Base-by-base conservation (phyloP, 2,888 invertebrate genomes). In the Chymomyza caudatula region DNA sequence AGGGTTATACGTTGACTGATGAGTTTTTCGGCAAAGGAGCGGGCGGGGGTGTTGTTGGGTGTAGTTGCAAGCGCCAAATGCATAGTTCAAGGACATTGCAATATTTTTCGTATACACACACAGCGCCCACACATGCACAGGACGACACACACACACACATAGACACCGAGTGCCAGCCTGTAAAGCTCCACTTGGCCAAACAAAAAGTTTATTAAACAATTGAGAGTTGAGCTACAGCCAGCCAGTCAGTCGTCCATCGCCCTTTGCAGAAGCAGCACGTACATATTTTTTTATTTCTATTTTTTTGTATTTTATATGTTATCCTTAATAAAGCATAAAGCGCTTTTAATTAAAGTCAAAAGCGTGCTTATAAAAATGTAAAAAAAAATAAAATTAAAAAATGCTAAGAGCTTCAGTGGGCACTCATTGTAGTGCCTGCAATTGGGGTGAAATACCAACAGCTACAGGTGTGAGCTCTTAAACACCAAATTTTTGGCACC, bases 71-170 rank as follows among this genome's bases (percentile, higher is more conserved):
- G 71, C 72, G 73, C 66, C 74, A 74, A 85, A 79, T 85, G 78
- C 78, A 88, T 88, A 88, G 87, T 88, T 88, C 87, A 88, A 88
- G 87, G 87, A 78, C 88, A 87, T 73, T 78, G 77, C 71, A 82
- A 78, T 81, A 77, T 77, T 86, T 74, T 43, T 74, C 70, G 81
- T 79, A 83, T 85, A 85, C 78, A 77, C 60, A 84, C 77, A 74
- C 70, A 74, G 56, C 23, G 23, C 59, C 57, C 57, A 54, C 42
- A 57, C 56, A 67, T 37, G 65, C 6, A 65, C 42, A 60, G 37
- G 65, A 6, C 62, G 43, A 58, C 8, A 49, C 25, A 52, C 55
- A 51, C 51, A 51, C 56, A 56, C 57, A 67, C 23, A 60, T 37
- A 58, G 55, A 62, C 56, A 53, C 49, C 56, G 37, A 55, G 54